phyloP scores from a whole-genome alignment of 2,113 vertebrate genomes.

The Sapajus apella region DNA sequence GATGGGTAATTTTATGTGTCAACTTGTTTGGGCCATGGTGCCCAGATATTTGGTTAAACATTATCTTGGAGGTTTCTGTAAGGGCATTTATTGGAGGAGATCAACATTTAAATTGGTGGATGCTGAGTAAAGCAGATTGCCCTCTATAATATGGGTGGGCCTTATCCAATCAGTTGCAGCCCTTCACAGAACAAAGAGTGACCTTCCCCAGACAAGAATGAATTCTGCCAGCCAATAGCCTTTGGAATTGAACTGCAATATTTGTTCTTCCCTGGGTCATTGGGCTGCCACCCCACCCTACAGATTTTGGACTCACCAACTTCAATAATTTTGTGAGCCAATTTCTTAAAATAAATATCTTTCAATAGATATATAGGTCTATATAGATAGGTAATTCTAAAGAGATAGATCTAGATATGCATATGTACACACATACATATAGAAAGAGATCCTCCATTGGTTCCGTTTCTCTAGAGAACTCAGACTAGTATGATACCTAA shows the following conservation, averaged over 20 bases:
- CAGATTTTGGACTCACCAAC: neutral
- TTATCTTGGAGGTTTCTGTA: neutral
- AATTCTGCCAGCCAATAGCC: neutral
- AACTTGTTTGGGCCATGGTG: no score
- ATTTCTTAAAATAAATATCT: neutral
- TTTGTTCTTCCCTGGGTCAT: rapidly evolving
- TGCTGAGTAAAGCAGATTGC: neutral
- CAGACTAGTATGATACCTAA: neutral
- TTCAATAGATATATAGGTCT: neutral
- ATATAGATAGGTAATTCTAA: neutral
- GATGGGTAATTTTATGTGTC: no score
- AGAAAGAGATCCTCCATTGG: neutral
- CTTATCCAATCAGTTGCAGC: neutral
- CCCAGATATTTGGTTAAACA: no score
- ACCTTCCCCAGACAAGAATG: neutral
- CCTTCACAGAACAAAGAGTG: neutral
- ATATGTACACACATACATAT: neutral
- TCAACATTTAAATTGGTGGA: neutral
- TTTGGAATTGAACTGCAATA: neutral
- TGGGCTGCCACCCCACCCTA: neutral
- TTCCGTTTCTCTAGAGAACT: neutral
- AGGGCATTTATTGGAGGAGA: neutral
- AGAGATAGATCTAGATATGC: neutral
- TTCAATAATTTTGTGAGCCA: neutral
- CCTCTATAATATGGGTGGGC: neutral